Conservation (phyloP, 2,113 vertebrate species). For the Prolemur simus region DNA sequence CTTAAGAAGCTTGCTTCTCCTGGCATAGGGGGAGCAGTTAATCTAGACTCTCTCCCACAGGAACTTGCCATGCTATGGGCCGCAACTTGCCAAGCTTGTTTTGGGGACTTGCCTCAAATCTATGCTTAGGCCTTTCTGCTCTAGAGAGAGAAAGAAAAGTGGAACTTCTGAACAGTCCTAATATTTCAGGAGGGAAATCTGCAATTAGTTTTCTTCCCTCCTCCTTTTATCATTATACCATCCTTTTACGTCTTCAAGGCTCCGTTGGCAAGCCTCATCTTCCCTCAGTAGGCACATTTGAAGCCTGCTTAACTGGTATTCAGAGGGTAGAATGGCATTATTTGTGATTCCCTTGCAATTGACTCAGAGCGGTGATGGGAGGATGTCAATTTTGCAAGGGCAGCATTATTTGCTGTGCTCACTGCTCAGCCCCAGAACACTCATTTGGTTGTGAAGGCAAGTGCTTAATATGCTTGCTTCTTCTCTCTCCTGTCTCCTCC, state of each 20-base stretch:
- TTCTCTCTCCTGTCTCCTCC: conserved; percentile 25
- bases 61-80: neutral
- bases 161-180: conserved; percentile 3
- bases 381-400: conserved; percentile 50
- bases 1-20: neutral
- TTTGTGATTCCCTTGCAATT: conserved; percentile 65
- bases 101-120: neutral
- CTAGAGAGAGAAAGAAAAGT: neutral
- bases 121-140: neutral
- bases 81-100: neutral
- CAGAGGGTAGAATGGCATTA: conserved; percentile 53
- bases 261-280: conserved; percentile 35
- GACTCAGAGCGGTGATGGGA: conserved; percentile 56
- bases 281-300: conserved; percentile 21
- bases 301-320: conserved; percentile 52
- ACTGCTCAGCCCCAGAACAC: conserved; percentile 51
- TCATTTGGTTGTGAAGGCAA: conserved; percentile 62
- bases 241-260: neutral
- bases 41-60: neutral
- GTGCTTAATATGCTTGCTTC: conserved; percentile 34
- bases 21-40: neutral
- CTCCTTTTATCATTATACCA: neutral
- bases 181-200: conserved; percentile 48
- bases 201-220: conserved; percentile 46
- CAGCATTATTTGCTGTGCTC: conserved; percentile 16